Evolutionary conservation across 2,113 vertebrate species (phyloP).

Genomic region (Myanophis thanlyinensis): DNA sequence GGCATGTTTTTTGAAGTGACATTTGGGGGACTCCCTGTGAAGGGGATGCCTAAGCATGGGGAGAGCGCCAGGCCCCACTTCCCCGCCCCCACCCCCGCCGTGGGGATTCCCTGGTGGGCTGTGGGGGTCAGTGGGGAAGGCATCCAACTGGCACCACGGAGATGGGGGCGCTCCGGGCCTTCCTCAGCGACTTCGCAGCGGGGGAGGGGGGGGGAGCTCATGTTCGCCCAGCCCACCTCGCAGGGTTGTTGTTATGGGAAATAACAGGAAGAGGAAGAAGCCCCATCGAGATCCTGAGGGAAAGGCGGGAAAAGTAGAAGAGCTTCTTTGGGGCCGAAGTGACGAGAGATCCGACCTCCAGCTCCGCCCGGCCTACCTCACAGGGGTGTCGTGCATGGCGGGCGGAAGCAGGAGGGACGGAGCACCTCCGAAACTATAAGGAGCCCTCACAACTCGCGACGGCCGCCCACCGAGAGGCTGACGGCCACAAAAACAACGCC

Average conservation of each 20-base stretch:
- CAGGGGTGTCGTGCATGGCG: not conserved
- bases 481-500: not conserved
- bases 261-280: not conserved
- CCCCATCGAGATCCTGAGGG: not conserved
- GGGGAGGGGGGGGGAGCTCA: too few relatives aligned
- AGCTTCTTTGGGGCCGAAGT: not conserved
- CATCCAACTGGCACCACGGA: not conserved
- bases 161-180: not conserved
- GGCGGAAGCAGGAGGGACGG: not conserved
- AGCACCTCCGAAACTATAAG: not conserved
- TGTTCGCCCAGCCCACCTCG: not conserved
- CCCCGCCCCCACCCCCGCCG: too few relatives aligned
- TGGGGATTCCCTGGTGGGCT: not conserved
- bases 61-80: not conserved
- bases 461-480: rapidly evolving
- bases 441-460: not conserved
- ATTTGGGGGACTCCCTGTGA: not conserved
- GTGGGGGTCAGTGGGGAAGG: not conserved
- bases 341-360: not conserved
- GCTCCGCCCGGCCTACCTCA: not conserved
- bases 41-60: not conserved
- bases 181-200: not conserved
- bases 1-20: not conserved
- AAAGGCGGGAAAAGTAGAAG: not conserved
- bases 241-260: not conserved